Percentiles rank a stretch among this genome's conserved stretches.
These are phyloP conservation scores for Cinclus cinclus DNA, from an alignment of 2,113 vertebrate genomes.

Conservation along the genomic window DNA sequence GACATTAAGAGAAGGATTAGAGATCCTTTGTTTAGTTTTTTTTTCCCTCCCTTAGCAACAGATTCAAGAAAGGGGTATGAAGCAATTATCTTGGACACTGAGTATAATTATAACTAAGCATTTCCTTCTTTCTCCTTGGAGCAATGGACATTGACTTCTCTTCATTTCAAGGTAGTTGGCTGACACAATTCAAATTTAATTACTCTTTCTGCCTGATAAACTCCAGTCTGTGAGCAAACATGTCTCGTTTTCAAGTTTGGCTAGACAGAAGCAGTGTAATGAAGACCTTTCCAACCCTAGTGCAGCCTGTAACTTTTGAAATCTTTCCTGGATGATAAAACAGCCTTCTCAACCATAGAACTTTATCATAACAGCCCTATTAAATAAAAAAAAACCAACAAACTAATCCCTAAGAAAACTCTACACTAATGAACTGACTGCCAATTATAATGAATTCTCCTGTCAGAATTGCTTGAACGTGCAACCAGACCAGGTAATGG, in stretches of 20 bases:
- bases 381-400: conserved; percentile 51
- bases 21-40: background rate
- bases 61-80: conserved; percentile 21
- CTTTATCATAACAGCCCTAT: conserved; percentile 61
- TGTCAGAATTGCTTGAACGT: conserved; percentile 47
- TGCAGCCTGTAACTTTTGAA: conserved; percentile 68
- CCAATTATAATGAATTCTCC: conserved; percentile 56
- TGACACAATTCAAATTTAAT: conserved; percentile 78
- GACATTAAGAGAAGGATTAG: background rate
- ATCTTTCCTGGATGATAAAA: conserved; percentile 66
- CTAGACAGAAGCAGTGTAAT: conserved; percentile 67
- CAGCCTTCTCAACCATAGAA: conserved; percentile 51
- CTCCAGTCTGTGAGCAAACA: conserved; percentile 63
- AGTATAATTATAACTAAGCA: conserved; percentile 71
- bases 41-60: conserved; percentile 22
- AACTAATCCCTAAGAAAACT: conserved; percentile 24
- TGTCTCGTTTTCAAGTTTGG: conserved; percentile 69
- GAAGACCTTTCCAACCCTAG: conserved; percentile 63
- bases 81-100: conserved; percentile 66
- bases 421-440: conserved; percentile 59
- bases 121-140: conserved; percentile 71
- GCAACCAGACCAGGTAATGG: conserved; percentile 51
- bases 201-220: conserved; percentile 74
- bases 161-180: conserved; percentile 69
- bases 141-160: conserved; percentile 66